phyloP scores from a whole-genome alignment of 2,888 invertebrate species.

The Athalia circularis region DNA sequence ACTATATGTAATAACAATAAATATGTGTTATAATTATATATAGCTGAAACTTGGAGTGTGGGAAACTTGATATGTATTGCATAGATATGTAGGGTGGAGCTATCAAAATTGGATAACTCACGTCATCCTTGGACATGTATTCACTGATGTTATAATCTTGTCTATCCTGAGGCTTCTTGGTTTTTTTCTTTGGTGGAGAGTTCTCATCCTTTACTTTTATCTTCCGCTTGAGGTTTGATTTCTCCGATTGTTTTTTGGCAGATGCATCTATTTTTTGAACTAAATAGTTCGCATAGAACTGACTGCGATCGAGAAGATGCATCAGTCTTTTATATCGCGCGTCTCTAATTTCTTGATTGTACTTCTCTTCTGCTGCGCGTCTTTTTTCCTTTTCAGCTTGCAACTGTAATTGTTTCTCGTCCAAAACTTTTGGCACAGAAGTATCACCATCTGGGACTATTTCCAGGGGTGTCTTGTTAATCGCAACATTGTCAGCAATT shows the following conservation, averaged over 20 bases:
- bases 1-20: too few species aligned
- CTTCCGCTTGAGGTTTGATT: not conserved
- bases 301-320: constrained; percentile 65
- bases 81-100: constrained; percentile 1
- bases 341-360: constrained; percentile 59
- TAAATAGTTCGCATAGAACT: constrained; percentile 63
- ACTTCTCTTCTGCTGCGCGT: constrained; percentile 55
- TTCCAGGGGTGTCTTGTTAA: constrained; percentile 7
- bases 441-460: constrained; percentile 8
- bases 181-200: constrained; percentile 43
- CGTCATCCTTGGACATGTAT: constrained; percentile 52
- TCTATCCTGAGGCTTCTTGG: constrained; percentile 24
- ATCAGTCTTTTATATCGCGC: constrained; percentile 65
- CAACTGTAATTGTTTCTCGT: too few species aligned
- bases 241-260: constrained; percentile 1
- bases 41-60: not conserved
- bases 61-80: too few species aligned
- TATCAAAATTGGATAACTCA: constrained; percentile 47
- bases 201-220: constrained; percentile 49
- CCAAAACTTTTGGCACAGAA: too few species aligned
- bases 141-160: constrained; percentile 48
- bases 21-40: not conserved
- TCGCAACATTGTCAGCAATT: constrained; percentile 7
- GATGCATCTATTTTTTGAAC: constrained; percentile 56
- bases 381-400: constrained; percentile 40